Evolutionary conservation across 2,888 invertebrate genomes (phyloP), one percentile per base, ranked within the genome.

Genomic region (Periphyllus acericola): DNA sequence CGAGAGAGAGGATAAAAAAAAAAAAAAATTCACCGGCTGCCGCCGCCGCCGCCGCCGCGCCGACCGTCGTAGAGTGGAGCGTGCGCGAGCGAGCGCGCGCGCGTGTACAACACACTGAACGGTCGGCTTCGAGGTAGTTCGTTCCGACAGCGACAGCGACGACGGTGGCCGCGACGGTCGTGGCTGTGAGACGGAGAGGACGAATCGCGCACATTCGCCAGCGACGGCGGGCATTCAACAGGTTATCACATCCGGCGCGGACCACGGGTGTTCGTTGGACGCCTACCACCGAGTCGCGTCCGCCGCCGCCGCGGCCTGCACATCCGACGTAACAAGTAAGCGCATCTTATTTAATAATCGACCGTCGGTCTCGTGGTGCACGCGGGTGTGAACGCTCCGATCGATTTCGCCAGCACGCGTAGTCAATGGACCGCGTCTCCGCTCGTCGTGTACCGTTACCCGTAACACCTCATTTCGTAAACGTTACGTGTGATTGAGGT

Each of bases 221-320:
- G 34, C 84, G 72, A 74, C 80, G 86, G 60, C 80, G 55, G 80
- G 40, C 86, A 60, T 78, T 85, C 85, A 85, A 85, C 85, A 78
- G 85, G 85, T 78, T 21, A 78, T 46, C 46, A 11, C 55, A 87
- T 29, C 79, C 80, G 86, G 55, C 72, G 74, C 68, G 55, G 80
- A 60, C 74, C 71, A 81, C 81, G 68, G 76, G 71, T 9, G 55
- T 36, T 36, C 52, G 55, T 8, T 55, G 86, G 60, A 60, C 86
- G 55, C 5, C 36, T 68, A 11, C 25, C 66, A 9, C 52, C 52
- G 34, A 46, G 46, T 46, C 46, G 46, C 46, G 0, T 11, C 19
- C 68, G 2, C 34, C 52, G 3, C 72, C 36, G 29, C 52, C 86
- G 52, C 60, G 72, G 68, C 0, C 34, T 5, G 29, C 78, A 34